Evolutionary conservation across 2,797 vertebrate species (phyloP), one percentile per base, ranked within the genome.

Genomic region (Leptodactylus fallax): DNA sequence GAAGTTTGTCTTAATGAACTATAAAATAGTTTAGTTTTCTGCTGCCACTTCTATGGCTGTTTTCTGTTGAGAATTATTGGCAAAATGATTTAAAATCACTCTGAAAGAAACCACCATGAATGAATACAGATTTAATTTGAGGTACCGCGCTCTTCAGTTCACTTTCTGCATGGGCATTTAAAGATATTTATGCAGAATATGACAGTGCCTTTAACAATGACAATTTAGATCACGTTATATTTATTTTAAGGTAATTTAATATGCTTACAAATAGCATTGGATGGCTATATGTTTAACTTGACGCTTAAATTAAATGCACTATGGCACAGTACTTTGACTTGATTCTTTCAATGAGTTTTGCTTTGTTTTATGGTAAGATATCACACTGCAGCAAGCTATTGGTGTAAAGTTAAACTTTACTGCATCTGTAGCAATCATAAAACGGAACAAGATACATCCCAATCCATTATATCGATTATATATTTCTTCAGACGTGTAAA

Each of bases 1-100:
- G n/a, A 82, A 82, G 61, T 63, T 65, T 81, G n/a, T 23, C n/a
- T 81, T 65, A 81, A 81, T 23, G 23, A 82, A 69, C 63, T 53
- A 55, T 82, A 55, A 67, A 53, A 69, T 19, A 82, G 80, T 51
- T 81, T 63, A 21, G 36, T 61, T 45, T 81, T 69, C 14, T 25
- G 17, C 23, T 19, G 63, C n/a, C 51, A 82, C 47, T 25, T 65
- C 49, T 45, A 65, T 65, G 23, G 9, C 16, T 23, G 67, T 14
- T 51, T 65, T 67, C 58, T 21, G n/a, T 13, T 23, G 79, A 51
- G 13, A 61, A 13, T 81, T 49, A 47, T 81, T 63, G 56, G 27
- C 36, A 81, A 81, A 60, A 63, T 81, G 19, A 63, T 63, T 63
- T 81, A 21, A 76, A 63, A 36, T 58, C 36, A 60, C 77, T 81